Conservation (phyloP, 2,797 vertebrate genomes). For the Sebastiscus tertius region DNA sequence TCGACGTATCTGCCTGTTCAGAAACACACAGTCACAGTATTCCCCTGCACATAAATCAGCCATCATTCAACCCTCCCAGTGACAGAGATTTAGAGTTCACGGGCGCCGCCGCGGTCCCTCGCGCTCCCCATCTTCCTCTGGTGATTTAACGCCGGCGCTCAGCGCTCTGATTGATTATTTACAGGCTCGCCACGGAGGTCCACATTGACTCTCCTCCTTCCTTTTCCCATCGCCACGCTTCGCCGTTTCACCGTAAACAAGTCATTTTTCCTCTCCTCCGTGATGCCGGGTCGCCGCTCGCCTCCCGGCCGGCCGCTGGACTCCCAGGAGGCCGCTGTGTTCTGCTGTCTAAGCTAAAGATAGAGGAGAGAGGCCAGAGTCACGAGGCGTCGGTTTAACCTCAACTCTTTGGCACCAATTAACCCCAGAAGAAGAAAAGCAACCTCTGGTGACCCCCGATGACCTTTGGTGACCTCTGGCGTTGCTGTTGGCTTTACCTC, state of each 20-base stretch:
- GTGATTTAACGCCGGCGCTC: slow-evolving; percentile 54
- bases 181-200: slow-evolving; percentile 42
- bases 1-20: slow-evolving; percentile 14
- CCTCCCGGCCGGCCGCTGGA: neutral
- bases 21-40: neutral
- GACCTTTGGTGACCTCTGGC: slow-evolving; percentile 29
- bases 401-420: slow-evolving; percentile 62
- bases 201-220: slow-evolving; percentile 10
- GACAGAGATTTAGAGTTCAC: slow-evolving; percentile 57
- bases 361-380: slow-evolving; percentile 29
- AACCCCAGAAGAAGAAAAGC: slow-evolving; percentile 50
- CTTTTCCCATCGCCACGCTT: slow-evolving; percentile 10
- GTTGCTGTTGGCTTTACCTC: slow-evolving; percentile 2
- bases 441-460: slow-evolving; percentile 15
- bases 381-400: slow-evolving; percentile 30
- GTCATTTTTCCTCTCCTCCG: slow-evolving; percentile 16
- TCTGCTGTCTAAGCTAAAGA: slow-evolving; percentile 53
- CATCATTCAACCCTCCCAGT: slow-evolving; percentile 33
- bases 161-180: slow-evolving; percentile 63
- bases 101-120: neutral
- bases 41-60: slow-evolving; percentile 42
- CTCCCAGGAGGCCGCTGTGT: slow-evolving; percentile 20
- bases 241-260: slow-evolving; percentile 45
- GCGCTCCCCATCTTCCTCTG: slow-evolving; percentile 27
- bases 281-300: neutral